Conservation (phyloP, 2,888 invertebrate species). For the Conistra vaccinii region DNA sequence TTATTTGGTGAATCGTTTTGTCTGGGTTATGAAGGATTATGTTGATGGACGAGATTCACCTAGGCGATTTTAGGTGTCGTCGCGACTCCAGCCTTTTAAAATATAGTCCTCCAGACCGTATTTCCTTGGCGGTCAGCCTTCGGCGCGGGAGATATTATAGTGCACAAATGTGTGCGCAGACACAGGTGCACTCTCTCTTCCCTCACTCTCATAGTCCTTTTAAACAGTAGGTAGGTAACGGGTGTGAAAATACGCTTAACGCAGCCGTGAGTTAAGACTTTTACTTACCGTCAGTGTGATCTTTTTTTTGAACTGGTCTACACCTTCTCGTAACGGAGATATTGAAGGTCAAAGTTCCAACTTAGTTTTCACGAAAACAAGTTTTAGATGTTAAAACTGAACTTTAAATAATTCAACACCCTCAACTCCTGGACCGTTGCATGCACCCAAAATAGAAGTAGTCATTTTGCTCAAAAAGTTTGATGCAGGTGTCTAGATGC, state of each 20-base stretch:
- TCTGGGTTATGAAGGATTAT: constrained; percentile 15
- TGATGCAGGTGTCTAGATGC: no score
- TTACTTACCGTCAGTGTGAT: no score
- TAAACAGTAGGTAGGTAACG: no score
- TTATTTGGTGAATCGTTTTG: constrained; percentile 48
- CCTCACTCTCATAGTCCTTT: no score
- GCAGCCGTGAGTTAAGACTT: not conserved
- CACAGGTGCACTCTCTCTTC: no score
- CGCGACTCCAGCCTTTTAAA: not conserved
- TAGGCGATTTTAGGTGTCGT: not conserved
- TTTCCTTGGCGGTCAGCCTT: no score
- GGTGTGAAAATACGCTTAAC: no score
- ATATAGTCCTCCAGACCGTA: no score
- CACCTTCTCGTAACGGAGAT: not conserved
- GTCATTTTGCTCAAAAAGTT: not conserved
- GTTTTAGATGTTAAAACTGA: not conserved
- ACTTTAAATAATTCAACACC: not conserved
- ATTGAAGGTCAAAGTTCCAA: not conserved
- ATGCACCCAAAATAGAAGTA: not conserved
- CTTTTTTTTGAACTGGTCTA: no score
- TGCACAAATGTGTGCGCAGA: no score
- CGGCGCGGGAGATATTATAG: no score
- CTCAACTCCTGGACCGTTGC: not conserved
- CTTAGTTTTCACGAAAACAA: not conserved
- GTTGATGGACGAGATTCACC: not conserved